Evolutionary conservation across 2,797 vertebrate species (phyloP).

Genomic region (Rachycentron canadum): DNA sequence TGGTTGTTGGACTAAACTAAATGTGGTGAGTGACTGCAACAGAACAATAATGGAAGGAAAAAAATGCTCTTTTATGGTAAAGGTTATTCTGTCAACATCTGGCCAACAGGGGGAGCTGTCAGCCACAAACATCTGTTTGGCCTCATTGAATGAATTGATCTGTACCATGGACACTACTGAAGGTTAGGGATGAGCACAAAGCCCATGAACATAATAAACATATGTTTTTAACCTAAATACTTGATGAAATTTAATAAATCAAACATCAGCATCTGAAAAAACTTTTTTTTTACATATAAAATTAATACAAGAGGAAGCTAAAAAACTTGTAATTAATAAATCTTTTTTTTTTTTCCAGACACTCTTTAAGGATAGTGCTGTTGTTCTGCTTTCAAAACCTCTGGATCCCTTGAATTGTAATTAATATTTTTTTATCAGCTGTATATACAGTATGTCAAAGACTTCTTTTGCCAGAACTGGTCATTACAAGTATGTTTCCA

Average conservation of each 20-base stretch:
- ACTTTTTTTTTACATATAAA: too few species aligned
- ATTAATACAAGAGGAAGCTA: background rate
- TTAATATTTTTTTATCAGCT: accelerated
- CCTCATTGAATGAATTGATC: conserved; percentile 9
- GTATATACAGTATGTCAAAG: background rate
- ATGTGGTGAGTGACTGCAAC: background rate
- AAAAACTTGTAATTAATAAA: background rate
- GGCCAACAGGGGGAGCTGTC: conserved; percentile 32
- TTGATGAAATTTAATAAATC: too few species aligned
- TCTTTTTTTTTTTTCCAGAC: background rate
- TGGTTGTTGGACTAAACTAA: background rate
- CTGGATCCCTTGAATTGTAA: background rate
- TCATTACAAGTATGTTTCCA: background rate
- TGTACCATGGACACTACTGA: background rate
- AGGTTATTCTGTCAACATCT: background rate
- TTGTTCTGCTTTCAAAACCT: background rate
- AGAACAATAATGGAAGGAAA: too few species aligned
- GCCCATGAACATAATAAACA: background rate
- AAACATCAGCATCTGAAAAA: background rate
- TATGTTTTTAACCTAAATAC: background rate
- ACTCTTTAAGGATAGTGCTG: background rate
- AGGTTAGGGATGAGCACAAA: background rate
- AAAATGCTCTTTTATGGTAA: too few species aligned
- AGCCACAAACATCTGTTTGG: conserved; percentile 3
- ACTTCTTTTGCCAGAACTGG: background rate